Percentiles rank a stretch among this genome's conserved stretches.
These are phyloP conservation scores for Aphrophora alni DNA, from an alignment of 2,888 invertebrate genomes.

Conservation along the genomic window DNA sequence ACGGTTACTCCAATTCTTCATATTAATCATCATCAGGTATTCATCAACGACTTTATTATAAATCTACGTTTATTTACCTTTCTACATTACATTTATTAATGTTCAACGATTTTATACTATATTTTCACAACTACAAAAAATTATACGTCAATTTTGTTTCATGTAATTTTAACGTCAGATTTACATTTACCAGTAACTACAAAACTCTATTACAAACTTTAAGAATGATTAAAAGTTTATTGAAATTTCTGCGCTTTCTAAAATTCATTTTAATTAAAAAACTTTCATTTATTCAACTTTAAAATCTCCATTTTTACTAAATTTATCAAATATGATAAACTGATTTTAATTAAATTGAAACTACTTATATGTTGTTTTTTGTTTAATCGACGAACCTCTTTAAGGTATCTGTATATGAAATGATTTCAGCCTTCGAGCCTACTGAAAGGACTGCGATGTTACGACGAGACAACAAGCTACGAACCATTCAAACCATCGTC, in stretches of 20 bases:
- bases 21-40: neutral
- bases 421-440: constrained; percentile 38
- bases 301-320: neutral
- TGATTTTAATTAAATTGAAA: neutral
- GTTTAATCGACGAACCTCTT: constrained; percentile 10
- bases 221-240: neutral
- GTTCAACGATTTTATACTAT: neutral
- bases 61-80: neutral
- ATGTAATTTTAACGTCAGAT: neutral
- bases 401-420: constrained; percentile 25
- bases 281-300: neutral
- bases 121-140: neutral
- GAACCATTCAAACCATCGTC: neutral
- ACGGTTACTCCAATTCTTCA: neutral
- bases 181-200: too few species aligned
- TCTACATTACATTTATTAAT: neutral
- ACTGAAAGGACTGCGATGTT: constrained; percentile 21
- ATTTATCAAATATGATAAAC: neutral
- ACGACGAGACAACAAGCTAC: constrained; percentile 7
- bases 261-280: neutral
- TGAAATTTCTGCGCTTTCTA: neutral
- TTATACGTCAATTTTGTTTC: neutral
- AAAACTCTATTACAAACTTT: too few species aligned
- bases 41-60: neutral
- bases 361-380: constrained; percentile 7